phyloP scores from a whole-genome alignment of 2,797 vertebrate genomes.

The Gephyroberyx darwinii region DNA sequence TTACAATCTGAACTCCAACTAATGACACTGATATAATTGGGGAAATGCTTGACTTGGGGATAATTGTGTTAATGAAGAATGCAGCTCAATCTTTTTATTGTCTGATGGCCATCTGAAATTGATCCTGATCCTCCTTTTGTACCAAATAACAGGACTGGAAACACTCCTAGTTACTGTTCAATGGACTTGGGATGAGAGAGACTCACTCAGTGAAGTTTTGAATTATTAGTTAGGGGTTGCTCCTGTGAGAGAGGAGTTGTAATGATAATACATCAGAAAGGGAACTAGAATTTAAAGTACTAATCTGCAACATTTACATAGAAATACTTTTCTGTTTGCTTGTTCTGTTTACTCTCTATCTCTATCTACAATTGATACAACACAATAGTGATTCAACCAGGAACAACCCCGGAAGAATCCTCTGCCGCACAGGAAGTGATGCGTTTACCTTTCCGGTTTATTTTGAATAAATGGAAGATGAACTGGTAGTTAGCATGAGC shows the following conservation, averaged over 20 bases:
- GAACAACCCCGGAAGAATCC: too few relatives aligned
- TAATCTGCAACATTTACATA: too few relatives aligned
- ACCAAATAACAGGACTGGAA: neutral
- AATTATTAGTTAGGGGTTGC: neutral
- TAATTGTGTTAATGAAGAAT: slow-evolving; percentile 41
- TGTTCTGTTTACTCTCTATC: too few relatives aligned
- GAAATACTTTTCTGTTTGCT: too few relatives aligned
- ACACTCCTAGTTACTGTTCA: neutral
- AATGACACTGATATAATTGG: slow-evolving; percentile 53
- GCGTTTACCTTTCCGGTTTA: too few relatives aligned
- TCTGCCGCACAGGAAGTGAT: too few relatives aligned
- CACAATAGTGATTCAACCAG: too few relatives aligned
- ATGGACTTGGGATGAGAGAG: neutral
- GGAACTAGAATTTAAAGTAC: neutral
- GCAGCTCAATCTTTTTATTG: slow-evolving; percentile 25
- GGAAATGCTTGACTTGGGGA: slow-evolving; percentile 9
- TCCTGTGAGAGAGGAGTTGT: neutral
- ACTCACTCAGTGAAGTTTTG: neutral
- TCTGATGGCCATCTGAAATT: slow-evolving; percentile 12
- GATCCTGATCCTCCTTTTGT: slow-evolving; percentile 1
- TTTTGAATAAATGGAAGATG: too few relatives aligned
- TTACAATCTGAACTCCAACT: slow-evolving; percentile 23
- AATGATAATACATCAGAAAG: neutral
- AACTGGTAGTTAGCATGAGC: too few relatives aligned
- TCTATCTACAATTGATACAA: too few relatives aligned